phyloP scores from a whole-genome alignment of 2,797 vertebrate genomes.

The Muraenolepis orangiensis region DNA sequence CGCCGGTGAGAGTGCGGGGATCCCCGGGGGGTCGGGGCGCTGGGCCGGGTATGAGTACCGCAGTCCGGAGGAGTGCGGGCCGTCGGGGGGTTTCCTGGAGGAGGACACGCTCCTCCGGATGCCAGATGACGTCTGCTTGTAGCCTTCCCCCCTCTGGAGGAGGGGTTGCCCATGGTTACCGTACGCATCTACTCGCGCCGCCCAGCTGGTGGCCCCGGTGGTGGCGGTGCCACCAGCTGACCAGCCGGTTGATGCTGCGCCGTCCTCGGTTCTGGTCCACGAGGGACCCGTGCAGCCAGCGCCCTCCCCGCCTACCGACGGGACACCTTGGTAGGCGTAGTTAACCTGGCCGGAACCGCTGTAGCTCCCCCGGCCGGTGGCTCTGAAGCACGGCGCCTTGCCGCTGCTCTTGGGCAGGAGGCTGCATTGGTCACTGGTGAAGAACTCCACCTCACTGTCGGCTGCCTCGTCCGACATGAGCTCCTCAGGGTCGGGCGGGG shows the following conservation, averaged over 20 bases:
- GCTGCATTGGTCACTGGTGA: constrained; percentile 79
- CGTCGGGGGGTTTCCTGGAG: constrained; percentile 47
- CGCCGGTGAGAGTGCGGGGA: constrained; percentile 1
- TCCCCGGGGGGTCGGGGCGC: constrained; percentile 21
- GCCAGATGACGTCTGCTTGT: constrained; percentile 17
- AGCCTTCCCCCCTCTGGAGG: constrained; percentile 26
- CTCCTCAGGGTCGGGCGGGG: constrained; percentile 79
- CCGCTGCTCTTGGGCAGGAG: constrained; percentile 70
- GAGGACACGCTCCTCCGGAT: constrained; percentile 33
- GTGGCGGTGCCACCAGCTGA: constrained; percentile 1
- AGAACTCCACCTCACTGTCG: constrained; percentile 90
- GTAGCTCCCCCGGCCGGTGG: constrained; percentile 62
- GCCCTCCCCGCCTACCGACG: constrained; percentile 12
- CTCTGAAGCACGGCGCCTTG: constrained; percentile 62
- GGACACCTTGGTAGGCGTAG: constrained; percentile 81
- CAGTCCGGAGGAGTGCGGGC: constrained; percentile 63
- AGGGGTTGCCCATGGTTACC: constrained; percentile 20
- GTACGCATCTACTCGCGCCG: neutral
- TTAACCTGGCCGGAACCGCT: constrained; percentile 86
- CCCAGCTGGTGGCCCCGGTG: constrained; percentile 29
- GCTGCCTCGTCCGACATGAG: constrained; percentile 78
- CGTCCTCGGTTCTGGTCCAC: constrained; percentile 51
- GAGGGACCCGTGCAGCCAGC: constrained; percentile 44
- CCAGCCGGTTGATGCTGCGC: constrained; percentile 25
- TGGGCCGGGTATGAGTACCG: constrained; percentile 68